phyloP scores from a whole-genome alignment of 37 sponge, comb jelly and placozoan genomes.

The Cliona cf. orientalis region DNA sequence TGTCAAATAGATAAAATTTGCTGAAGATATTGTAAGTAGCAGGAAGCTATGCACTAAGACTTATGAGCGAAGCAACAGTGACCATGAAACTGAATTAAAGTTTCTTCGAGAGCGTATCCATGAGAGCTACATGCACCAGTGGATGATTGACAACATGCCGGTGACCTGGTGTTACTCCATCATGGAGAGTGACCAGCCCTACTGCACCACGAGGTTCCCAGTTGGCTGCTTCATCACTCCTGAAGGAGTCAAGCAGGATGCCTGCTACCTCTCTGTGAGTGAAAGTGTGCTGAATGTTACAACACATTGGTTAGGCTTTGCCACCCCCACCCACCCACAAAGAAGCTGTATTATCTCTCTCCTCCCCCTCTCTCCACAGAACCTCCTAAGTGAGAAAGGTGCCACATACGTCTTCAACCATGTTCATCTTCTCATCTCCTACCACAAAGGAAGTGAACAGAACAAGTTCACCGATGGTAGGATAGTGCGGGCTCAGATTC shows the following conservation, averaged over 20 bases:
- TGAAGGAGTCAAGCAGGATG: conserved; percentile 52
- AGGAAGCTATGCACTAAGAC: conserved; percentile 32
- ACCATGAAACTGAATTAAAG: conserved; percentile 15
- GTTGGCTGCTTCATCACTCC: conserved; percentile 84
- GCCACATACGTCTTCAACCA: conserved; percentile 85
- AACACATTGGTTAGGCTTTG: no score
- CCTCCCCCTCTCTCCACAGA: conserved; percentile 11
- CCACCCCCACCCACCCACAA: no score
- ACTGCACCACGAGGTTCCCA: conserved; percentile 89
- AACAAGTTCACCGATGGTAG: conserved; percentile 31
- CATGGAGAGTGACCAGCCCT: conserved; percentile 38
- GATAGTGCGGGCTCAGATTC: conserved; percentile 37
- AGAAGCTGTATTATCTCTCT: no score
- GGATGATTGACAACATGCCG: conserved; percentile 96
- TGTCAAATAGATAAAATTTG: background rate
- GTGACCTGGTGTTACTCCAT: conserved; percentile 86
- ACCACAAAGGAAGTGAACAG: conserved; percentile 45
- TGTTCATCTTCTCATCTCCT: conserved; percentile 67
- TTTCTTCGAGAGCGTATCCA: conserved; percentile 55
- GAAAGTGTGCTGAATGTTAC: no score
- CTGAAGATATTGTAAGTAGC: background rate
- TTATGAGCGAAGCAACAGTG: conserved; percentile 17
- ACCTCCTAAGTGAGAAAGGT: conserved; percentile 5
- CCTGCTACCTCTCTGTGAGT: conserved; percentile 69
- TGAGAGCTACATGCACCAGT: conserved; percentile 66